phyloP scores from a whole-genome alignment of 2,113 vertebrate genomes.

The Ranitomeya imitator region DNA sequence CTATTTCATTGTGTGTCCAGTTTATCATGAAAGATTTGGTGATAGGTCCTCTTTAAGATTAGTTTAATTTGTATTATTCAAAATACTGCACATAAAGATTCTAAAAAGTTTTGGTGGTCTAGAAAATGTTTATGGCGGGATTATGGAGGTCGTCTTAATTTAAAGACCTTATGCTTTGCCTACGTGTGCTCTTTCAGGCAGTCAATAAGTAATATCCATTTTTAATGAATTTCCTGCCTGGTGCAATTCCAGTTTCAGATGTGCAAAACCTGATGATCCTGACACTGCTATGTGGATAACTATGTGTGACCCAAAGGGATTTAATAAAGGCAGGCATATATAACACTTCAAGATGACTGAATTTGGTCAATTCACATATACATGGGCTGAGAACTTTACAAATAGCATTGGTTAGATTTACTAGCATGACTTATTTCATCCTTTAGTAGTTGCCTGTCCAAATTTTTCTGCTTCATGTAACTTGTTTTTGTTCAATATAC shows the following conservation, averaged over 20 bases:
- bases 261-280: constrained; percentile 16
- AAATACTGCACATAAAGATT: not conserved
- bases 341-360: not conserved
- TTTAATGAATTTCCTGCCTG: constrained; percentile 22
- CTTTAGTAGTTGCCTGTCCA: not conserved
- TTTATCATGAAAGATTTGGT: too few relatives aligned
- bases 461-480: not conserved
- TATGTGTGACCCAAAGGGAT: not conserved
- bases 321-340: not conserved
- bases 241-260: not conserved
- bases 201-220: constrained; percentile 15
- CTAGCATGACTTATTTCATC: not conserved
- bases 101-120: not conserved
- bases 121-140: not conserved
- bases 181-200: not conserved
- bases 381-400: not conserved
- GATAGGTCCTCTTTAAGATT: too few relatives aligned
- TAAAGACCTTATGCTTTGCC: not conserved
- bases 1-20: too few relatives aligned
- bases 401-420: not conserved
- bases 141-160: not conserved
- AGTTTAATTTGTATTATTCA: too few relatives aligned
- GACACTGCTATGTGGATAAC: not conserved
- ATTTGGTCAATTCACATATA: not conserved
- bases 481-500: not conserved